A percentile compares a stretch with the other conserved stretches of the same genome.
These are phyloP conservation scores for Euplexia lucipara DNA, from an alignment of 2,888 invertebrate species.

Conservation along the genomic window DNA sequence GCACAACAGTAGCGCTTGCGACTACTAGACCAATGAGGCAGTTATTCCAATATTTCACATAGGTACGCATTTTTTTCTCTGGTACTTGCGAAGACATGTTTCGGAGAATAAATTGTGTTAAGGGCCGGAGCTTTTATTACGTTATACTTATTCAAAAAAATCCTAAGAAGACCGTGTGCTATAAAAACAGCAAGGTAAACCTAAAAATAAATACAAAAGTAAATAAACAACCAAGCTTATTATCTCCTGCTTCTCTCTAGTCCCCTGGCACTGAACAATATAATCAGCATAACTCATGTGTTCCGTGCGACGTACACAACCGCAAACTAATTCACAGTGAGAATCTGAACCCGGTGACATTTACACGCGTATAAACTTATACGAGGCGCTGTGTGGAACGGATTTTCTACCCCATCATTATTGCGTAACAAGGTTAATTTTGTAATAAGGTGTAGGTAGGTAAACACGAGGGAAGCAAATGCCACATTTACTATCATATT, in stretches of 20 bases:
- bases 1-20: too few relatives aligned
- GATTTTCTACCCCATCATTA: slow-evolving; percentile 23
- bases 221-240: slow-evolving; percentile 4
- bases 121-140: too few relatives aligned
- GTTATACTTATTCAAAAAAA: too few relatives aligned
- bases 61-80: too few relatives aligned
- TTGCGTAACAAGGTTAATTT: slow-evolving; percentile 29
- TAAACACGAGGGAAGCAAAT: not conserved
- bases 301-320: slow-evolving; percentile 19
- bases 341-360: slow-evolving; percentile 49
- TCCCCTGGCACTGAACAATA: slow-evolving; percentile 33
- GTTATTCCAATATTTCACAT: too few relatives aligned
- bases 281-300: slow-evolving; percentile 42
- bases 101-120: too few relatives aligned
- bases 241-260: not conserved
- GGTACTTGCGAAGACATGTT: too few relatives aligned
- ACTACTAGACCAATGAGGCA: too few relatives aligned
- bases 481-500: not conserved
- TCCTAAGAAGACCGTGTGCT: too few relatives aligned
- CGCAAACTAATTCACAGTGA: slow-evolving; percentile 50
- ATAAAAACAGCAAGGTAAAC: not conserved
- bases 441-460: not conserved
- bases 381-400: slow-evolving; percentile 11
- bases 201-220: not conserved
- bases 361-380: slow-evolving; percentile 24